Percentiles rank a stretch among this genome's conserved stretches.
Evolutionary conservation across 2,888 invertebrate species (phyloP).

Genomic region (Chrysopilus asiliformis): DNA sequence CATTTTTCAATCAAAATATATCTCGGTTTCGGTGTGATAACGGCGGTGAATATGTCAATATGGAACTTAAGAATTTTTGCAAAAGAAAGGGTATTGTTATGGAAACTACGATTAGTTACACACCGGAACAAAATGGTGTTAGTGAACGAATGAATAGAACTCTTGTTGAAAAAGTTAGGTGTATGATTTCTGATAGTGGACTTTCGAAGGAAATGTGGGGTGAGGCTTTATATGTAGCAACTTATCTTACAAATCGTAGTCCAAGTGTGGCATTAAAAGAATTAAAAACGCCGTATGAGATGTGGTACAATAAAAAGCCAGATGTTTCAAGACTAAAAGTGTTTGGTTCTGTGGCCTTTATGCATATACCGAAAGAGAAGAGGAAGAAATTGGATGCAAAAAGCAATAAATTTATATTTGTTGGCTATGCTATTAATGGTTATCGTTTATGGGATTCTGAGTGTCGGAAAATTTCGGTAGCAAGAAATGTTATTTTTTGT

Average conservation of each 20-base stretch:
- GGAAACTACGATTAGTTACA: neutral
- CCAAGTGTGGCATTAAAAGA: slow-evolving; percentile 6
- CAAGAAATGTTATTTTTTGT: slow-evolving; percentile 9
- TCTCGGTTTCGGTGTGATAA: too few relatives aligned
- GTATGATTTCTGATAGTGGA: neutral
- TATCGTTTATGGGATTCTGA: slow-evolving; percentile 11
- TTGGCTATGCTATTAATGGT: slow-evolving; percentile 13
- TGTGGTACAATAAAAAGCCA: slow-evolving; percentile 12
- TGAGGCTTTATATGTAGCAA: slow-evolving; percentile 9
- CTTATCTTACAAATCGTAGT: slow-evolving; percentile 7
- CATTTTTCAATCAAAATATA: too few relatives aligned
- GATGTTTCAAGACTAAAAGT: slow-evolving; percentile 13
- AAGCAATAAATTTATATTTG: slow-evolving; percentile 9
- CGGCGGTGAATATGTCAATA: neutral
- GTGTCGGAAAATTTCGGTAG: slow-evolving; percentile 4
- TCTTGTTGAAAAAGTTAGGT: neutral
- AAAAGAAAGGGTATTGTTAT: neutral
- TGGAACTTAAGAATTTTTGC: neutral
- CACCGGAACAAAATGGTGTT: neutral
- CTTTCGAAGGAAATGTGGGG: neutral
- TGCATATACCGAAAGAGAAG: slow-evolving; percentile 15
- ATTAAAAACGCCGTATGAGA: slow-evolving; percentile 8
- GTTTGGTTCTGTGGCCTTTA: slow-evolving; percentile 15
- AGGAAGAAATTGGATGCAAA: slow-evolving; percentile 15
- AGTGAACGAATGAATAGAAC: neutral